These are phyloP conservation scores for Ornithoptera priamus DNA, from an alignment of 2,888 invertebrate genomes.

Conservation along the genomic window DNA sequence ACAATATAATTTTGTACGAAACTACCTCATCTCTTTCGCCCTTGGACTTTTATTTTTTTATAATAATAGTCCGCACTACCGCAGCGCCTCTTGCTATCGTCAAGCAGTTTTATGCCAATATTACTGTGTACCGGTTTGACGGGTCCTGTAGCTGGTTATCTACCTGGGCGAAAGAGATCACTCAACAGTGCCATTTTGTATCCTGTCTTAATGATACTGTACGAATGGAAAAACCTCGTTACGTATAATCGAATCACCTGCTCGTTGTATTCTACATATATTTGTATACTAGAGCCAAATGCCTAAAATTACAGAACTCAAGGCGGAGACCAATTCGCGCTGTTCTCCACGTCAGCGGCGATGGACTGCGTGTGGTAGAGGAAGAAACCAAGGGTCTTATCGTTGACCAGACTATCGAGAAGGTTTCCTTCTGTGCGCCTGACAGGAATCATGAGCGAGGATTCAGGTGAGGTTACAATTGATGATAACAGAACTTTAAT, in stretches of 20 bases:
- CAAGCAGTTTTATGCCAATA: neutral
- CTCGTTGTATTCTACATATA: neutral
- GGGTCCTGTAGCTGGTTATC: neutral
- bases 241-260: too few species aligned
- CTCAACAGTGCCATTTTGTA: neutral
- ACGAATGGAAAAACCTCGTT: neutral
- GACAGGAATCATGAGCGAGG: slow-evolving; percentile 98
- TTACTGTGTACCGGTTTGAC: neutral
- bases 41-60: neutral
- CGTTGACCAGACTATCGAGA: slow-evolving; percentile 99
- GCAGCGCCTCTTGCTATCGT: neutral
- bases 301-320: slow-evolving; percentile 83
- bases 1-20: too few species aligned
- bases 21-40: neutral
- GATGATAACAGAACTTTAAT: neutral
- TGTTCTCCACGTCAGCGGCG: slow-evolving; percentile 93
- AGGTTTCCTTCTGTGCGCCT: slow-evolving; percentile 99
- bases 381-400: slow-evolving; percentile 99
- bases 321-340: slow-evolving; percentile 94
- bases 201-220: too few species aligned
- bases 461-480: slow-evolving; percentile 78
- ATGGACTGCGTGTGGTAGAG: slow-evolving; percentile 98
- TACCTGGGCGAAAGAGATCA: neutral
- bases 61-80: neutral
- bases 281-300: neutral